Conservation (phyloP, 2,113 vertebrate genomes). For the Himantopus leucocephalus region DNA sequence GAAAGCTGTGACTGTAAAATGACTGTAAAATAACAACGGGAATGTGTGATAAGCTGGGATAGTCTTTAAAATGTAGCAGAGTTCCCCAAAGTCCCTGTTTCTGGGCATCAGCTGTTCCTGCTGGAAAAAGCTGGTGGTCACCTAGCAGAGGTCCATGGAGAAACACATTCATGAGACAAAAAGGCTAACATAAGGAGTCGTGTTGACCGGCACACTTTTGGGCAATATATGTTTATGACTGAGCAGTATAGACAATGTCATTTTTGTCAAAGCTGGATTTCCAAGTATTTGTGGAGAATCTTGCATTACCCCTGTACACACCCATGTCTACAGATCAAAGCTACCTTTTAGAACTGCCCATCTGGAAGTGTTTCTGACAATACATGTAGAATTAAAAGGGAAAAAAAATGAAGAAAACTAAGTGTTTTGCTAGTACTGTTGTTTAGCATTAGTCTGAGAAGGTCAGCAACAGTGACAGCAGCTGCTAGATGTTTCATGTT, state of each 20-base stretch:
- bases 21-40: neutral
- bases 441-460: neutral
- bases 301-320: neutral
- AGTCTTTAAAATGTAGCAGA: neutral
- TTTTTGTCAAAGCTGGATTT: neutral
- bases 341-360: neutral
- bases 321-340: neutral
- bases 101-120: neutral
- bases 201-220: neutral
- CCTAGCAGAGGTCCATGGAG: neutral
- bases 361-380: neutral
- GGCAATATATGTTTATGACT: neutral
- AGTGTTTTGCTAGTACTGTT: neutral
- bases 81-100: neutral
- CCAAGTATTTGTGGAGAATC: neutral
- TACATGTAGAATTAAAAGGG: neutral
- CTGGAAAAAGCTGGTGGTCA: neutral
- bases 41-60: neutral
- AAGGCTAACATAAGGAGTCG: neutral
- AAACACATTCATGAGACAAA: neutral
- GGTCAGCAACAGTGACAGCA: neutral
- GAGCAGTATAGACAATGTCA: neutral
- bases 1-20: neutral
- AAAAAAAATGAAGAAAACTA: neutral
- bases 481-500: neutral